These are phyloP conservation scores for Agriopis leucophaearia DNA, from an alignment of 2,888 invertebrate genomes.

Conservation along the genomic window DNA sequence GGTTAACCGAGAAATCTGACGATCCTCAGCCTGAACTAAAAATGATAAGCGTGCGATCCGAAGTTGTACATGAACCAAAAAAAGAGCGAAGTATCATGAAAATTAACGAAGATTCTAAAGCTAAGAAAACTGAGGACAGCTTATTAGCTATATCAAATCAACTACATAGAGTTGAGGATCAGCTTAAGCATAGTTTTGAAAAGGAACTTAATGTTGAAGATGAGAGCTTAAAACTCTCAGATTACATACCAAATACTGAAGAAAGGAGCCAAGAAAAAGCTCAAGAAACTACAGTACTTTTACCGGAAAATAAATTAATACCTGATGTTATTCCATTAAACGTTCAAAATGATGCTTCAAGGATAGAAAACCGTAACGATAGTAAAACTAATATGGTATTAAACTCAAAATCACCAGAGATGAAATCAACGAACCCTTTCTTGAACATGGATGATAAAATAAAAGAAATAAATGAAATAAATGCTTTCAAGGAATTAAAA, in stretches of 20 bases:
- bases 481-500: conserved; percentile 82
- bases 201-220: conserved; percentile 76
- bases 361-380: conserved; percentile 52
- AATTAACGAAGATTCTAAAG: conserved; percentile 62
- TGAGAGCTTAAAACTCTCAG: conserved; percentile 67
- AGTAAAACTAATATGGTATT: conserved; percentile 47
- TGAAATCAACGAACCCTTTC: conserved; percentile 76
- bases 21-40: conserved; percentile 63
- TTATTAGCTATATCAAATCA: conserved; percentile 81
- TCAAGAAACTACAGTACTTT: conserved; percentile 63
- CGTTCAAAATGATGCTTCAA: conserved; percentile 66
- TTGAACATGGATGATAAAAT: conserved; percentile 71
- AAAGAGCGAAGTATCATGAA: conserved; percentile 46
- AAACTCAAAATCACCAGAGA: conserved; percentile 51
- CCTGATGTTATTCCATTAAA: conserved; percentile 63
- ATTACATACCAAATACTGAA: conserved; percentile 59
- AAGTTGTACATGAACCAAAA: conserved; percentile 47
- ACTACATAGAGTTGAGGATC: conserved; percentile 80
- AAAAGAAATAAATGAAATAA: conserved; percentile 79
- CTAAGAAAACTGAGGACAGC: conserved; percentile 82
- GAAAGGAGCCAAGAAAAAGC: conserved; percentile 61
- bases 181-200: conserved; percentile 79
- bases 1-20: conserved; percentile 73
- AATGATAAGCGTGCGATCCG: conserved; percentile 62
- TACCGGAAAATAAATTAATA: conserved; percentile 62